These are phyloP conservation scores for Bilobella aurantiaca DNA, from an alignment of 1,140 invertebrate genomes.

Conservation along the genomic window DNA sequence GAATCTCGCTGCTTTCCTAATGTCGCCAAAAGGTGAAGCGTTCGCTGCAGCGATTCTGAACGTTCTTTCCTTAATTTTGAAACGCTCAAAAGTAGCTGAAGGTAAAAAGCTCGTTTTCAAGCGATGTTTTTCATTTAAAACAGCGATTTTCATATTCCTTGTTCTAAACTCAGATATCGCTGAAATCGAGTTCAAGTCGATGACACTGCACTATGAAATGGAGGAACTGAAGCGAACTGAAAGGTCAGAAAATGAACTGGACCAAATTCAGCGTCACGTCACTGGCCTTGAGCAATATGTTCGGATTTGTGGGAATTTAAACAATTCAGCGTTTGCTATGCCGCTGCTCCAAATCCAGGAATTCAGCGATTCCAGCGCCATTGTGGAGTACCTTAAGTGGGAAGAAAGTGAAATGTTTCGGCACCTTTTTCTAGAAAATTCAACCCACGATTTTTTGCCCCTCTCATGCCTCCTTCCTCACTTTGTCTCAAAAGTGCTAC, in stretches of 20 bases:
- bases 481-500: constrained; percentile 17
- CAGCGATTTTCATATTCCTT: no score
- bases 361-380: background rate
- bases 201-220: no score
- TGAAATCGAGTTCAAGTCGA: no score
- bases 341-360: background rate
- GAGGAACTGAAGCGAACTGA: no score
- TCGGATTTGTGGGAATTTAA: background rate
- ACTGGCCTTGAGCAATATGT: constrained; percentile 10
- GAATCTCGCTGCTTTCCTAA: background rate
- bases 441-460: background rate
- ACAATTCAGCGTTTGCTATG: background rate
- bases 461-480: constrained; percentile 18
- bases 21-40: background rate
- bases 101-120: background rate
- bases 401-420: constrained; percentile 26
- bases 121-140: no score
- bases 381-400: constrained; percentile 21
- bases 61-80: background rate
- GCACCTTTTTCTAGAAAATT: constrained; percentile 11
- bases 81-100: background rate
- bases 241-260: no score
- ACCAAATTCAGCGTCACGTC: no score
- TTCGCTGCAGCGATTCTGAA: background rate
- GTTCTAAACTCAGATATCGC: no score